These are phyloP conservation scores for Hemithea aestivaria DNA, from an alignment of 2,888 invertebrate genomes.

Conservation along the genomic window DNA sequence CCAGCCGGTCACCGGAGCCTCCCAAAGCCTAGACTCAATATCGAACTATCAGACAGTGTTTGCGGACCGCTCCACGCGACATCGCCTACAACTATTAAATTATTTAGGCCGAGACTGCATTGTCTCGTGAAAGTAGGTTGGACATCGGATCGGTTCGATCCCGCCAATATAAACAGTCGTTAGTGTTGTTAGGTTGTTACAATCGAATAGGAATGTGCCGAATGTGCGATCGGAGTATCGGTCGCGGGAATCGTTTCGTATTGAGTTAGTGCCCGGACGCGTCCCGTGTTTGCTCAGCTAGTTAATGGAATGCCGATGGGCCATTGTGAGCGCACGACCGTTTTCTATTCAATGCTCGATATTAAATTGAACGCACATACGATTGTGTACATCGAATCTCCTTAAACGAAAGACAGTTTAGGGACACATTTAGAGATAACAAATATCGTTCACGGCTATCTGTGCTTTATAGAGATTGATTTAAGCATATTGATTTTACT, in stretches of 20 bases:
- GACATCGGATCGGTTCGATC: slow-evolving; percentile 33
- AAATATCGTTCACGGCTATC: not conserved
- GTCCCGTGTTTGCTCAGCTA: slow-evolving; percentile 67
- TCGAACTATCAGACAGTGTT: slow-evolving; percentile 37
- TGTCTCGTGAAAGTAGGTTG: slow-evolving; percentile 67
- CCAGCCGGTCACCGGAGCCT: slow-evolving; percentile 11
- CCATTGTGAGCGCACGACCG: slow-evolving; percentile 63
- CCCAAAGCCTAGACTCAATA: slow-evolving; percentile 1
- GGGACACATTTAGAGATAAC: slow-evolving; percentile 1
- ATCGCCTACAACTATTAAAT: slow-evolving; percentile 66
- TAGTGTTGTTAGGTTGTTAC: slow-evolving; percentile 62
- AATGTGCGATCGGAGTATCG: slow-evolving; percentile 52
- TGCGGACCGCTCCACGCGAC: slow-evolving; percentile 55
- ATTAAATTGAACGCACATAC: slow-evolving; percentile 55
- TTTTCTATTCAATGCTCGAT: slow-evolving; percentile 64
- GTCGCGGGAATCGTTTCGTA: slow-evolving; percentile 60
- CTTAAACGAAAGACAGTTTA: slow-evolving; percentile 33
- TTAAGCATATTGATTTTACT: not conserved
- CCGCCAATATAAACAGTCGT: slow-evolving; percentile 69
- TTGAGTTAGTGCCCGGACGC: slow-evolving; percentile 63
- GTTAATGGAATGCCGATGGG: slow-evolving; percentile 74
- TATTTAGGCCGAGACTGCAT: slow-evolving; percentile 70
- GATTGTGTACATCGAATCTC: slow-evolving; percentile 43
- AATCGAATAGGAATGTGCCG: slow-evolving; percentile 52
- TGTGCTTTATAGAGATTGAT: not conserved